Evolutionary conservation across 2,797 vertebrate genomes (phyloP).

Genomic region (Coregonus ussuriensis): DNA sequence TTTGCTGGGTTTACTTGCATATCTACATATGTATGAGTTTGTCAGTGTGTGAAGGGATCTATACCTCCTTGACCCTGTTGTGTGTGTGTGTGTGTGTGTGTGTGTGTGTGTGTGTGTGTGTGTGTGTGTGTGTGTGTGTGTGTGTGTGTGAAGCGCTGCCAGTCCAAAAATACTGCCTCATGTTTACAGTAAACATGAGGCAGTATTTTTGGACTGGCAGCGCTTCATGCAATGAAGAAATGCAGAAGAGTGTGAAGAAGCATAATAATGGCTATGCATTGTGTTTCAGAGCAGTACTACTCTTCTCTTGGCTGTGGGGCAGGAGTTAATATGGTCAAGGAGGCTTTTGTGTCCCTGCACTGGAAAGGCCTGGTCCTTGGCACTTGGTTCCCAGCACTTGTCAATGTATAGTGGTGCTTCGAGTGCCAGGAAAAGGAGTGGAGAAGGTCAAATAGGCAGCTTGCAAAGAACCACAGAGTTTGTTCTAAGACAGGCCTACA

Average conservation of each 20-base stretch:
- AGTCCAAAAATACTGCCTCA: too few species aligned
- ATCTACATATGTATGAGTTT: background rate
- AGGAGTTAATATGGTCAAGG: constrained; percentile 55
- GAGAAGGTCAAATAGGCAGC: constrained; percentile 74
- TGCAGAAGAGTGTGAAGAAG: background rate
- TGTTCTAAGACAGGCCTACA: constrained; percentile 69
- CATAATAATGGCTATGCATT: constrained; percentile 34
- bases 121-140: too few species aligned
- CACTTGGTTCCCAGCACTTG: constrained; percentile 49
- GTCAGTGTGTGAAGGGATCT: background rate
- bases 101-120: too few species aligned
- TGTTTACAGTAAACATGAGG: too few species aligned
- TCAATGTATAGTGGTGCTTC: constrained; percentile 50
- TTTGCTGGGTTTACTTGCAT: constrained; percentile 4
- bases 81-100: too few species aligned
- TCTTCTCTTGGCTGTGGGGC: constrained; percentile 45
- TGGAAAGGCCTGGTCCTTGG: constrained; percentile 41
- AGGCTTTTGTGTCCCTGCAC: constrained; percentile 56
- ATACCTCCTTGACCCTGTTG: background rate
- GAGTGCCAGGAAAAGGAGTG: constrained; percentile 62
- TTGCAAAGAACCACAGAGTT: constrained; percentile 75
- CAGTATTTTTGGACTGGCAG: too few species aligned
- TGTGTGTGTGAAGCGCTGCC: too few species aligned
- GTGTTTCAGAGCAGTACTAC: constrained; percentile 31
- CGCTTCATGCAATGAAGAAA: background rate